Conservation (phyloP, 2,797 vertebrate species). For the Sus cebifrons region DNA sequence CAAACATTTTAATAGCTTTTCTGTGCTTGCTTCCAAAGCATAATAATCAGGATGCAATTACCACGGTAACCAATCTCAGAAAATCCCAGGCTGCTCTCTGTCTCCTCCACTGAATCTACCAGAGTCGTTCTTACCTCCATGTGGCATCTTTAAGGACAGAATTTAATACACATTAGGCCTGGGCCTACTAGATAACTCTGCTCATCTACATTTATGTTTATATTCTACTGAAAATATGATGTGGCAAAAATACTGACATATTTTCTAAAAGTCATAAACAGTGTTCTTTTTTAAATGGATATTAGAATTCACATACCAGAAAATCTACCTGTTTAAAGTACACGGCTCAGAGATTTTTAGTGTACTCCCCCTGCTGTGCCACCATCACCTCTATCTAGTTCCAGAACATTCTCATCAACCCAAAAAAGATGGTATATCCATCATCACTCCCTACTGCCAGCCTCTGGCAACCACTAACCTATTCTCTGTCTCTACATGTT, state of each 20-base stretch:
- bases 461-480: neutral
- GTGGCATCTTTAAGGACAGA: constrained; percentile 27
- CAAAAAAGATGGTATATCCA: neutral
- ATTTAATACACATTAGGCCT: neutral
- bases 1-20: constrained; percentile 67
- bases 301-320: constrained; percentile 9
- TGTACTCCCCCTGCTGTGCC: neutral
- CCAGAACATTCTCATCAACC: constrained; percentile 16
- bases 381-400: neutral
- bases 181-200: neutral
- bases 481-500: constrained; percentile 10
- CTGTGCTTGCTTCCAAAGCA: constrained; percentile 64
- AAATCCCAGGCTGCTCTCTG: constrained; percentile 4
- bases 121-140: constrained; percentile 27
- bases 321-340: constrained; percentile 17
- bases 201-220: neutral
- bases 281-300: neutral
- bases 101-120: constrained; percentile 10
- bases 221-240: constrained; percentile 50
- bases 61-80: constrained; percentile 73
- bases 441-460: neutral
- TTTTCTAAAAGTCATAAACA: constrained; percentile 56
- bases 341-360: neutral
- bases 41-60: constrained; percentile 68
- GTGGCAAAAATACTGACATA: neutral